phyloP scores from a whole-genome alignment of 1,140 invertebrate genomes.

The Macrobrachium nipponense region DNA sequence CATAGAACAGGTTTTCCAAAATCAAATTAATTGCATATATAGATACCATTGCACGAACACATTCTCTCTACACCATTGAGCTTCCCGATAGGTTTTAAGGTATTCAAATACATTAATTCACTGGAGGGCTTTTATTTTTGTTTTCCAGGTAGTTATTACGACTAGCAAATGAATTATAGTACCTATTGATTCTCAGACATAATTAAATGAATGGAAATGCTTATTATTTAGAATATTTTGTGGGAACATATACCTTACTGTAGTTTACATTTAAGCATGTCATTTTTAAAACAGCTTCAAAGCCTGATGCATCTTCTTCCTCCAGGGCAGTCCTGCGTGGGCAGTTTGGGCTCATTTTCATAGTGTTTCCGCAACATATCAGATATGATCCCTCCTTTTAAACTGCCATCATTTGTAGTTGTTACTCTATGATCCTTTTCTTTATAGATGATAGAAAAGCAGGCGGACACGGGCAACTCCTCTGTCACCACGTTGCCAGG shows the following conservation, averaged over 20 bases:
- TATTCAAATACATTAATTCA: constrained; percentile 35
- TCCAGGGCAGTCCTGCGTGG: constrained; percentile 52
- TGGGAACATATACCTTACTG: constrained; percentile 17
- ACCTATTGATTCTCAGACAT: constrained; percentile 26
- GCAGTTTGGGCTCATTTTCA: constrained; percentile 61
- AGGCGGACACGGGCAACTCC: constrained; percentile 49
- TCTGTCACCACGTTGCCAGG: constrained; percentile 57
- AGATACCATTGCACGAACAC: constrained; percentile 45
- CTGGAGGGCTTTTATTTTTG: constrained; percentile 28
- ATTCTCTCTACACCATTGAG: constrained; percentile 48
- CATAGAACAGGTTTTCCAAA: constrained; percentile 46
- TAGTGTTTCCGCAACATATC: constrained; percentile 63
- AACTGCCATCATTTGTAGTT: constrained; percentile 63
- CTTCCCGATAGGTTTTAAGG: constrained; percentile 50
- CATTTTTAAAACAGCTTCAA: constrained; percentile 22
- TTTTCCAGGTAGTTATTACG: constrained; percentile 26
- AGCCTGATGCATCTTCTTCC: constrained; percentile 1
- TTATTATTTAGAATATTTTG: constrained; percentile 10
- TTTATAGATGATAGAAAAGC: constrained; percentile 57
- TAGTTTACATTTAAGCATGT: constrained; percentile 28
- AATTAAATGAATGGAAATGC: constrained; percentile 1
- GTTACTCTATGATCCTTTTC: constrained; percentile 62
- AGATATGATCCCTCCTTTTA: constrained; percentile 62
- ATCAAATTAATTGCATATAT: constrained; percentile 26
- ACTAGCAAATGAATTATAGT: constrained; percentile 1